A percentile compares a stretch with the other conserved stretches of the same genome.
Conservation (phyloP, 2,113 vertebrate species). For the Holacanthus passer region DNA sequence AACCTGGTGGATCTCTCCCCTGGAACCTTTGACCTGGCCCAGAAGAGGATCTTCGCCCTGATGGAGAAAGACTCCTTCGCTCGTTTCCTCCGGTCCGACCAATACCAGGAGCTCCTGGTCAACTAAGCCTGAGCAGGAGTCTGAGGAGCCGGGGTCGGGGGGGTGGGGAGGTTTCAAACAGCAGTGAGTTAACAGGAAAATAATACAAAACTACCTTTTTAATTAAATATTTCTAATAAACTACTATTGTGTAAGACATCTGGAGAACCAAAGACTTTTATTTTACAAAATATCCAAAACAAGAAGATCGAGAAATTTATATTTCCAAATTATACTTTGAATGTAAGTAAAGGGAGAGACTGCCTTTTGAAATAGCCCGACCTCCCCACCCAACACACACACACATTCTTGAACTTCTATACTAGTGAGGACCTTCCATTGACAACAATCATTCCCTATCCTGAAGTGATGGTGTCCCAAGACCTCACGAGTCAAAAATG, state of each 20-base stretch:
- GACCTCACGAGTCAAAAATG: not conserved
- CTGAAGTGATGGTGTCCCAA: not conserved
- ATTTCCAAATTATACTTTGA: not conserved
- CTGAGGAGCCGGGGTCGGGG: constrained; percentile 8
- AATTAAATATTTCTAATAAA: constrained; percentile 49
- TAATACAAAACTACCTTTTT: not conserved
- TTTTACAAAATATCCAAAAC: constrained; percentile 34
- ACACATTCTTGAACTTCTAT: not conserved
- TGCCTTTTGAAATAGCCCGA: constrained; percentile 52
- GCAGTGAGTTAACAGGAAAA: constrained; percentile 33
- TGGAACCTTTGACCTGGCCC: constrained; percentile 92
- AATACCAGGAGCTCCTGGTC: constrained; percentile 89
- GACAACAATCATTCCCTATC: not conserved
- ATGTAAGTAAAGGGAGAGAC: constrained; percentile 14
- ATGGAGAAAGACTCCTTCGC: constrained; percentile 98
- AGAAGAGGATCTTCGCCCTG: constrained; percentile 92
- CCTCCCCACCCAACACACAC: constrained; percentile 22
- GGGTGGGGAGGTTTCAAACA: constrained; percentile 48
- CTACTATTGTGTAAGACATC: not conserved
- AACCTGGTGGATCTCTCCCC: constrained; percentile 92
- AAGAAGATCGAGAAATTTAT: not conserved
- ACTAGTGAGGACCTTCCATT: not conserved
- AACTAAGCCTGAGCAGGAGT: constrained; percentile 60
- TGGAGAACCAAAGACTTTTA: constrained; percentile 26
- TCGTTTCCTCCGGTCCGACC: constrained; percentile 92